These are phyloP conservation scores for Cottoperca gobio DNA, from an alignment of 2,797 vertebrate species.

Conservation along the genomic window DNA sequence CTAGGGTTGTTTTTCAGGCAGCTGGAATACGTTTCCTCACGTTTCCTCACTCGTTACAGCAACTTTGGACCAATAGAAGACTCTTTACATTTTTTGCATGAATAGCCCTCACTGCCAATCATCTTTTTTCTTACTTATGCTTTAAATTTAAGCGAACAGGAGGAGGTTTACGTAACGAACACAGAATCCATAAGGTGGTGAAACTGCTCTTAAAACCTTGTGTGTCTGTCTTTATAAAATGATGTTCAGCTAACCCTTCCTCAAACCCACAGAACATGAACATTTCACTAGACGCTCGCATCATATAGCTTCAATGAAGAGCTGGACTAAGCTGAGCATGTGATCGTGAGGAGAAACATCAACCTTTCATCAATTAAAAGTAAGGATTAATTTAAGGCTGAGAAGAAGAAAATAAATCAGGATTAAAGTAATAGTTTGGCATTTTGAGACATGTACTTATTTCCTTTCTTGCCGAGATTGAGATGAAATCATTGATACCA, in stretches of 20 bases:
- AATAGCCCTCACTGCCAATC: too few relatives aligned
- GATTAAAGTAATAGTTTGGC: neutral
- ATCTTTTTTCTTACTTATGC: neutral
- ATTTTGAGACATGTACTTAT: neutral
- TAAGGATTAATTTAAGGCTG: neutral
- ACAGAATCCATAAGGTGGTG: neutral
- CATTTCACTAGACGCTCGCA: constrained; percentile 16
- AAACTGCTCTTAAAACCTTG: neutral
- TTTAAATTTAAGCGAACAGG: neutral
- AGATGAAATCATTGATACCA: neutral
- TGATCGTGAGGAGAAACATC: neutral
- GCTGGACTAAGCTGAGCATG: neutral
- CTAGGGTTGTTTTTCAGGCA: constrained; percentile 32
- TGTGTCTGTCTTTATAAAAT: constrained; percentile 5
- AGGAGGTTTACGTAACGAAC: neutral
- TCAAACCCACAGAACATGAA: neutral
- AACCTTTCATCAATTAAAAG: too few relatives aligned
- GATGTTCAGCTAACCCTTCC: neutral
- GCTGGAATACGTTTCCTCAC: constrained; percentile 7
- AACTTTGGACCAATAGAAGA: constrained; percentile 46
- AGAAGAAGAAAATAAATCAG: neutral
- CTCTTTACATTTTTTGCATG: neutral
- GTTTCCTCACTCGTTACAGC: constrained; percentile 3
- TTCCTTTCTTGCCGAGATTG: neutral
- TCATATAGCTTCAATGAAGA: neutral